Conservation (phyloP, 1,140 invertebrate genomes). For the Tetramorium alpestre region DNA sequence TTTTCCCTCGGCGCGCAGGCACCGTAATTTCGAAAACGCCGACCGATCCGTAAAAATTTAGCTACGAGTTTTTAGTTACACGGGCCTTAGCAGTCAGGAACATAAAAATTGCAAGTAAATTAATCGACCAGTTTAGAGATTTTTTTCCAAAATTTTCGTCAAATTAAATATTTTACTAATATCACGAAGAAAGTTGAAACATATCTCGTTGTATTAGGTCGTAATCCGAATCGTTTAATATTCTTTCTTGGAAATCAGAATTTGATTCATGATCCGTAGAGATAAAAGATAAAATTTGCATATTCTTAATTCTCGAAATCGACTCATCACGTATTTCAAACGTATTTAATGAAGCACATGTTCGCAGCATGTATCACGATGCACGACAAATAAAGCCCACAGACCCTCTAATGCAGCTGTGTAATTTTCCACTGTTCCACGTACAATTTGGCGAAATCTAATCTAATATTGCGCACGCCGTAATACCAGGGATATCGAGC, state of each 20-base stretch:
- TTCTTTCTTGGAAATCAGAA: neutral
- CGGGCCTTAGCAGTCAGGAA: neutral
- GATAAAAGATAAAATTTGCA: neutral
- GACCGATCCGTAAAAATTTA: constrained; percentile 38
- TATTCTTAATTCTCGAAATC: neutral
- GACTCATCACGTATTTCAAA: constrained; percentile 10
- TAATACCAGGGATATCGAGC: constrained; percentile 54
- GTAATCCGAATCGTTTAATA: neutral
- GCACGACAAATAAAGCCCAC: constrained; percentile 27
- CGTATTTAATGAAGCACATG: constrained; percentile 9
- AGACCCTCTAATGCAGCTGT: constrained; percentile 26
- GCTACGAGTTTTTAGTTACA: neutral
- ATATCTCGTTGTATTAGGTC: too few relatives aligned
- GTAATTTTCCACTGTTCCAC: constrained; percentile 52
- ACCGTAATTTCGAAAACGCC: constrained; percentile 65
- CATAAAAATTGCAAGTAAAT: neutral
- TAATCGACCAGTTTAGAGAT: neutral
- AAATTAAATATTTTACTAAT: neutral
- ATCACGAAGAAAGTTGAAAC: neutral
- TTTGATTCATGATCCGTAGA: neutral
- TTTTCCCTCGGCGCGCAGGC: constrained; percentile 66
- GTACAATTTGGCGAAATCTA: constrained; percentile 57
- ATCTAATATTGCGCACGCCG: constrained; percentile 49
- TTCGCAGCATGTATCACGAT: neutral
- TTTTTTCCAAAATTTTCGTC: neutral